A percentile compares a stretch with the other conserved stretches of the same genome.
Evolutionary conservation across 1,140 invertebrate species (phyloP).

Genomic region (Pachypsylla venusta): DNA sequence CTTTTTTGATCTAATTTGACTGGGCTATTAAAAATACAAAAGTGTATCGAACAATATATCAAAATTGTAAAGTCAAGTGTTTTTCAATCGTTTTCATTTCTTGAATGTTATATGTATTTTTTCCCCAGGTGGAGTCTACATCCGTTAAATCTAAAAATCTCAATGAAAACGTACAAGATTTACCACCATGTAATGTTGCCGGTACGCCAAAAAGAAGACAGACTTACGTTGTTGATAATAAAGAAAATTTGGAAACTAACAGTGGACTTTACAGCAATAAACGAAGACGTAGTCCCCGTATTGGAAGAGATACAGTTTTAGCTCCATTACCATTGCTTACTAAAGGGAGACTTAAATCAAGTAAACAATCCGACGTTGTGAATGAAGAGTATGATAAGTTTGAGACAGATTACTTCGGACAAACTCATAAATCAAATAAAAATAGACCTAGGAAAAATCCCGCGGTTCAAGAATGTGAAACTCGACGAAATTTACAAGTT

Average conservation of each 20-base stretch:
- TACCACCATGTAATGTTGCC: slow-evolving; percentile 2
- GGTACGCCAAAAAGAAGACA: slow-evolving; percentile 7
- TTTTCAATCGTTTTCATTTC: too few species aligned
- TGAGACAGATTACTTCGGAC: too few species aligned
- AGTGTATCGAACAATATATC: too few species aligned
- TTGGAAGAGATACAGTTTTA: not conserved
- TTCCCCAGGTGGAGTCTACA: not conserved
- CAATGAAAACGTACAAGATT: not conserved
- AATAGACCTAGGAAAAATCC: not conserved
- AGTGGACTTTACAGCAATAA: not conserved
- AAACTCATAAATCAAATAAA: not conserved
- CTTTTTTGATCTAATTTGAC: too few species aligned
- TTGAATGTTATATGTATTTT: too few species aligned
- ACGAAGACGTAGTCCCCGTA: not conserved
- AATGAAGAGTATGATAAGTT: too few species aligned
- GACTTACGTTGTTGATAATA: slow-evolving; percentile 12
- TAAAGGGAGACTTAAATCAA: not conserved
- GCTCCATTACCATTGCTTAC: slow-evolving; percentile 1
- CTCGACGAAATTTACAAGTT: not conserved
- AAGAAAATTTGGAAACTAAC: slow-evolving; percentile 12
- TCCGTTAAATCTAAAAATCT: not conserved
- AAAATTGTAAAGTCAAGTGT: too few species aligned
- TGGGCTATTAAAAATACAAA: too few species aligned
- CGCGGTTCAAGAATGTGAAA: not conserved
- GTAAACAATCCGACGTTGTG: too few species aligned